Evolutionary conservation across 1,140 invertebrate species (phyloP), one percentile per base, ranked within the genome.

Genomic region (Thaumatotibia leucotreta): DNA sequence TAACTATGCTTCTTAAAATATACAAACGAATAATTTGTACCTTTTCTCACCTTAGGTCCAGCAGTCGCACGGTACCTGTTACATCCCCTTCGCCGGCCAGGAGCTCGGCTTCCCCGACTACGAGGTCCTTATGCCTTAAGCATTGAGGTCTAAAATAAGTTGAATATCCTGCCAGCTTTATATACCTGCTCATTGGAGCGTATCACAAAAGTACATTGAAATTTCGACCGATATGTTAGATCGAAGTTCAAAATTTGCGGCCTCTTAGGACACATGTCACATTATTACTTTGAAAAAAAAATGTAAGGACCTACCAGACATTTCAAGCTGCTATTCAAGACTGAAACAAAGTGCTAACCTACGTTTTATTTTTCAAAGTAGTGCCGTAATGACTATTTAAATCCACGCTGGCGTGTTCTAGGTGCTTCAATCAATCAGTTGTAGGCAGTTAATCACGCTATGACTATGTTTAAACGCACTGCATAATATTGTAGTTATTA

Each of bases 41-140:
- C 2, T 29, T 23, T 8, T 29, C 50, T 31, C 17, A 24, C 50
- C 10, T 27, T 14, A 58, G 52, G 94, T 97, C 0, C 92, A 93
- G 54, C 88, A 83, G 62, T 89, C 93, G 45, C 95, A 96, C 71
- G 93, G 93, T 9, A 92, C 92, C 35, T 93, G 94, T 64, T 96
- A 96, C 89, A 95, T 96, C 76, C 93, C 95, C 10, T 96, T 93
- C 74, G 94, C 90, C 27, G 94, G 95, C 1, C 91, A 93, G 61
- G 95, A 96, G 80, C 79, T 97, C 22, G 92, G 93, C n/a, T 95
- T 94, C 84, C 88, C 92, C 23, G 94, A 96, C 27, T 97, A 95
- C 76, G 96, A 97, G 91, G 91, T 97, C 69, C 92, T 96, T 50
- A 91, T 95, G 66, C 45, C 87, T 63, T 90, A 87, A 84, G 35